Percentiles rank a stretch among this genome's conserved stretches.
These are phyloP conservation scores for Pocota personata DNA, from an alignment of 2,888 invertebrate species.

Conservation along the genomic window DNA sequence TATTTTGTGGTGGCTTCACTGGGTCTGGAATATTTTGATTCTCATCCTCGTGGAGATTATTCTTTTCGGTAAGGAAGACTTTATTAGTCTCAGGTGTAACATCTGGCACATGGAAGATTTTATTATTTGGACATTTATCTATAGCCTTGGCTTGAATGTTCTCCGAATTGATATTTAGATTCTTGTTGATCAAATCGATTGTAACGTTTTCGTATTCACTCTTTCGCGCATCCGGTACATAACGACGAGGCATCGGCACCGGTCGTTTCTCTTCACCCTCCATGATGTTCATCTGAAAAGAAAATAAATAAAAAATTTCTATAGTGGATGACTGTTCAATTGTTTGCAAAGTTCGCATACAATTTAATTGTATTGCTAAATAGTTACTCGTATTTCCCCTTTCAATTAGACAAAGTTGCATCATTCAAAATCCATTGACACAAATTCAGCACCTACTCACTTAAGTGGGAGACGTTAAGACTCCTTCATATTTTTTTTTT, in stretches of 20 bases:
- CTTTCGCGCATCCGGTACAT: constrained; percentile 78
- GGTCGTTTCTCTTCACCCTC: constrained; percentile 78
- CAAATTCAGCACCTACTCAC: constrained; percentile 14
- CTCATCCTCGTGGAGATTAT: constrained; percentile 79
- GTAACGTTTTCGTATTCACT: constrained; percentile 81
- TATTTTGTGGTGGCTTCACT: constrained; percentile 18
- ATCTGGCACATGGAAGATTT: constrained; percentile 75
- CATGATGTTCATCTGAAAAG: constrained; percentile 67
- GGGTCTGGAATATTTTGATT: constrained; percentile 78
- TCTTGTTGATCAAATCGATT: constrained; percentile 78
- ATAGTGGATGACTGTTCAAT: constrained; percentile 4
- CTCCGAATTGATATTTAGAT: constrained; percentile 79
- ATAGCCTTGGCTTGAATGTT: constrained; percentile 78
- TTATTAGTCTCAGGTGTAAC: constrained; percentile 61
- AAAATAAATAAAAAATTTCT: neutral
- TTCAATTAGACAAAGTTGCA: neutral
- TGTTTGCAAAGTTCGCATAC: neutral
- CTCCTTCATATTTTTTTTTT: neutral
- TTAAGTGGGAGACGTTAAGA: neutral
- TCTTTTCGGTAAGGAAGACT: constrained; percentile 77
- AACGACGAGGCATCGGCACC: constrained; percentile 81
- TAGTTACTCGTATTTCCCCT: neutral
- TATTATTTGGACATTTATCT: constrained; percentile 79
- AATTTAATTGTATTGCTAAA: neutral
- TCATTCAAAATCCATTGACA: constrained; percentile 16